These are phyloP conservation scores for Protonibea diacanthus DNA, from an alignment of 2,797 vertebrate genomes.

Conservation along the genomic window DNA sequence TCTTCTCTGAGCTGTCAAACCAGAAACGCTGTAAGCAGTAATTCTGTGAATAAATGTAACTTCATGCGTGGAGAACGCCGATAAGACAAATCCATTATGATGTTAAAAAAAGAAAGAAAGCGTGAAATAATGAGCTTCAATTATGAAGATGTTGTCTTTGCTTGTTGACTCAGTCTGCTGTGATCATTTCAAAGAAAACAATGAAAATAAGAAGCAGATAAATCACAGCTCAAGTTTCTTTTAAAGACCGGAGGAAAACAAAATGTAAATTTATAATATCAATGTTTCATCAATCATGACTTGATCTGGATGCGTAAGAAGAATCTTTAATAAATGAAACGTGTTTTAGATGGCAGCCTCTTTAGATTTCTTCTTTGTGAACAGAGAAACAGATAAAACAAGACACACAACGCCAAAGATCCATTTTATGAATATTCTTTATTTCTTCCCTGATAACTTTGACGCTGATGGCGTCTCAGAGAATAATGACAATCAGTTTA, in stretches of 20 bases:
- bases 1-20: background rate
- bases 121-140: slow-evolving; percentile 41
- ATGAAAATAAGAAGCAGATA: slow-evolving; percentile 24
- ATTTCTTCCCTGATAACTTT: slow-evolving; percentile 60
- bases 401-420: slow-evolving; percentile 1
- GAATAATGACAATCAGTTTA: slow-evolving; percentile 12
- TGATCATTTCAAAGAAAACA: slow-evolving; percentile 47
- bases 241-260: slow-evolving; percentile 29
- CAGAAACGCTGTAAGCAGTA: background rate
- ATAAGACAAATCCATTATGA: slow-evolving; percentile 49
- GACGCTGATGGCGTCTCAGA: slow-evolving; percentile 38
- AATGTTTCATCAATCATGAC: slow-evolving; percentile 50
- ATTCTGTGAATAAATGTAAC: slow-evolving; percentile 1
- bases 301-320: background rate
- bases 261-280: slow-evolving; percentile 40
- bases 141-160: slow-evolving; percentile 21
- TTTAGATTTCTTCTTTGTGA: background rate
- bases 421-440: slow-evolving; percentile 40
- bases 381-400: slow-evolving; percentile 13
- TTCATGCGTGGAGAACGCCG: slow-evolving; percentile 26
- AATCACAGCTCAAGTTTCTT: slow-evolving; percentile 1
- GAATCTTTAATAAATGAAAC: slow-evolving; percentile 26
- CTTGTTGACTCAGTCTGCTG: slow-evolving; percentile 21
- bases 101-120: background rate
- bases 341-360: slow-evolving; percentile 37